phyloP scores from a whole-genome alignment of 2,888 invertebrate genomes.

The Apodemia hepburni region DNA sequence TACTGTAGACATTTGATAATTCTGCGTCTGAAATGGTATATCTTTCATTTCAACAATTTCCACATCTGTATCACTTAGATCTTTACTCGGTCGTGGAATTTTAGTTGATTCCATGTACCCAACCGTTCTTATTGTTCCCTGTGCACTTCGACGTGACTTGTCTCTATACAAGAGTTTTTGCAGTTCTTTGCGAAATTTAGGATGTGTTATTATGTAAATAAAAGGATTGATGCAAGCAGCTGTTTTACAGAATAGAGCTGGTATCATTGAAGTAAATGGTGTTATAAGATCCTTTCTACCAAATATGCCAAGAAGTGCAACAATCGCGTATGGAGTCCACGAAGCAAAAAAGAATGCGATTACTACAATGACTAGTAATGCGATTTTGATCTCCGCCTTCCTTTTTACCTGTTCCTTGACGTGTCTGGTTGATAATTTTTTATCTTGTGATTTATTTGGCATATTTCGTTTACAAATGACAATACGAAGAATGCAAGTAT shows the following conservation, averaged over 20 bases:
- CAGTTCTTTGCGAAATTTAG: slow-evolving; percentile 84
- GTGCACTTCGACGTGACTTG: slow-evolving; percentile 57
- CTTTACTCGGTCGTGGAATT: slow-evolving; percentile 57
- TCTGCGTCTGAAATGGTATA: slow-evolving; percentile 52
- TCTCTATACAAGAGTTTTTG: slow-evolving; percentile 61
- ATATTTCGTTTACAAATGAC: slow-evolving; percentile 78
- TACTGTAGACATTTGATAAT: slow-evolving; percentile 35
- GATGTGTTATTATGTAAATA: slow-evolving; percentile 89
- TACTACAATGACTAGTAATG: slow-evolving; percentile 84
- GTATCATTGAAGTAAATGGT: slow-evolving; percentile 87
- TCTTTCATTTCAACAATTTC: slow-evolving; percentile 77
- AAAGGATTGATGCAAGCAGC: slow-evolving; percentile 91
- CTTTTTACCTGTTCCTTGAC: slow-evolving; percentile 82
- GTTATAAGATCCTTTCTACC: slow-evolving; percentile 83
- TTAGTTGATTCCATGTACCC: slow-evolving; percentile 52
- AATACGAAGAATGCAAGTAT: slow-evolving; percentile 84
- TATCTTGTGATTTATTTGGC: slow-evolving; percentile 63
- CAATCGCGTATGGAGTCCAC: slow-evolving; percentile 91
- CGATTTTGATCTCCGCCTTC: slow-evolving; percentile 86
- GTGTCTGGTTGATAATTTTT: slow-evolving; percentile 75
- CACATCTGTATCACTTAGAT: slow-evolving; percentile 70
- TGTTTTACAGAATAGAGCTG: slow-evolving; percentile 89
- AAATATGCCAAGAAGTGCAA: slow-evolving; percentile 86
- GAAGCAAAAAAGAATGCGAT: slow-evolving; percentile 88
- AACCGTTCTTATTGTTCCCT: slow-evolving; percentile 55